Percentiles rank a stretch among this genome's conserved stretches.
Evolutionary conservation across 2,797 vertebrate species (phyloP).

Genomic region (Pelodytes ibericus): DNA sequence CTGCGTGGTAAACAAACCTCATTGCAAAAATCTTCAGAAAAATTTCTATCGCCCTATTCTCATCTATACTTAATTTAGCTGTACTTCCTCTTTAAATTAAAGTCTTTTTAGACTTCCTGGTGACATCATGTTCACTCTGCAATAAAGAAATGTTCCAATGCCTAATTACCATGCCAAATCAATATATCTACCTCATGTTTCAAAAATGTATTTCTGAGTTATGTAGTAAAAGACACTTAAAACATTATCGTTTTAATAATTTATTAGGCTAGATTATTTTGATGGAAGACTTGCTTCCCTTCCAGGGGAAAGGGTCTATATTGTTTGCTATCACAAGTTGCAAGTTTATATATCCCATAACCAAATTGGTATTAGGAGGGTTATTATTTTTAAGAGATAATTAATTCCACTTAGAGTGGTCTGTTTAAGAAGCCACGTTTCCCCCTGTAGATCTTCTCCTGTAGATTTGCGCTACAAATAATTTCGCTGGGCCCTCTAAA

Average conservation of each 20-base stretch:
- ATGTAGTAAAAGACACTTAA: conserved; percentile 44
- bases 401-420: background rate
- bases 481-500: too few species aligned
- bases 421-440: too few species aligned
- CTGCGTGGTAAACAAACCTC: too few species aligned
- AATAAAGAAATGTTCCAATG: conserved; percentile 37
- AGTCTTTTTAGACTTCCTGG: too few species aligned
- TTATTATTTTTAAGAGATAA: background rate
- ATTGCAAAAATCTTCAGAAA: too few species aligned
- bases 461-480: too few species aligned
- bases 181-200: conserved; percentile 47
- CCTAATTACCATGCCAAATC: conserved; percentile 50
- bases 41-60: too few species aligned
- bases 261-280: conserved; percentile 48
- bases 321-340: conserved; percentile 12
- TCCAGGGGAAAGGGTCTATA: conserved; percentile 29
- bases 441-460: too few species aligned
- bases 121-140: conserved; percentile 38
- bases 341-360: background rate
- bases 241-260: conserved; percentile 55
- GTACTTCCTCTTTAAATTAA: background rate
- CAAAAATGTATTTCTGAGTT: conserved; percentile 53
- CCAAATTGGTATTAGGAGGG: background rate
- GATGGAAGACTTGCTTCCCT: conserved; percentile 52
- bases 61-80: too few species aligned